These are phyloP conservation scores for Drymonia ruficornis DNA, from an alignment of 2,888 invertebrate genomes.

Conservation along the genomic window DNA sequence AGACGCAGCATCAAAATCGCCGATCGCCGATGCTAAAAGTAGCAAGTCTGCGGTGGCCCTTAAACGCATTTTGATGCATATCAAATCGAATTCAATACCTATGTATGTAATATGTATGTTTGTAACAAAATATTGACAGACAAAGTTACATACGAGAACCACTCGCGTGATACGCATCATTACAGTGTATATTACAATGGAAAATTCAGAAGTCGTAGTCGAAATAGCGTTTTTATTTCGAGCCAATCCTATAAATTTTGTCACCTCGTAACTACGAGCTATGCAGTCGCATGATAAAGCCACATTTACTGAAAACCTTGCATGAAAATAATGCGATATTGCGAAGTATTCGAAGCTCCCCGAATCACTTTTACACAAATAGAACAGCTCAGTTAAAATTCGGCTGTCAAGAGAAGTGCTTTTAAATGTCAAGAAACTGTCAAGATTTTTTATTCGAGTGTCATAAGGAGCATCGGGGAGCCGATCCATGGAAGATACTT, in stretches of 20 bases:
- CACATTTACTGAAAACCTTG: slow-evolving; percentile 40
- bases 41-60: too few relatives aligned
- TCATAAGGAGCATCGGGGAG: too few relatives aligned
- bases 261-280: slow-evolving; percentile 41
- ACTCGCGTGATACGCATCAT: slow-evolving; percentile 9
- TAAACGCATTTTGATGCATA: too few relatives aligned
- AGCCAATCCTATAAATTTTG: slow-evolving; percentile 36
- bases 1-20: too few relatives aligned
- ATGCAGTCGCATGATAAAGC: slow-evolving; percentile 47
- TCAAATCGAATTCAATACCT: slow-evolving; percentile 9
- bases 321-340: slow-evolving; percentile 35
- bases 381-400: not conserved
- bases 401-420: too few relatives aligned
- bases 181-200: slow-evolving; percentile 4
- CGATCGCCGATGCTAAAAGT: too few relatives aligned
- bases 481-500: too few relatives aligned
- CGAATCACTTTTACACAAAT: slow-evolving; percentile 8
- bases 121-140: not conserved
- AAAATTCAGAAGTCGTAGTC: slow-evolving; percentile 12
- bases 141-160: not conserved
- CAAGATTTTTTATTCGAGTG: too few relatives aligned
- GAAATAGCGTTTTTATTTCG: slow-evolving; percentile 10
- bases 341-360: slow-evolving; percentile 21
- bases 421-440: too few relatives aligned
- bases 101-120: slow-evolving; percentile 1